Conservation (phyloP, 2,888 invertebrate genomes). For the Silvanus unidentatus region DNA sequence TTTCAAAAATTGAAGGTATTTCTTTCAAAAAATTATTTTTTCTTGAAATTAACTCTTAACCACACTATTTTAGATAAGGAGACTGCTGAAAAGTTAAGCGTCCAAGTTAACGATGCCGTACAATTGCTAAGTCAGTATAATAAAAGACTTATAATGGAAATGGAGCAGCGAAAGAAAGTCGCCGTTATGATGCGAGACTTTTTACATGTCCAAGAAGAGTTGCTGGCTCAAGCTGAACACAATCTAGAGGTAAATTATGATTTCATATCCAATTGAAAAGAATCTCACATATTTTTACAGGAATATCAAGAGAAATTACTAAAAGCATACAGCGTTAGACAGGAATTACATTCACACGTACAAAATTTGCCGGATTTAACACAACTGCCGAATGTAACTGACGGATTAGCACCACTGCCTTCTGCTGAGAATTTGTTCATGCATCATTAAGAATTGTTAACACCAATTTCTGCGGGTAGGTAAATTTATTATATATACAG, state of each 20-base stretch:
- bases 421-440: conserved; percentile 94
- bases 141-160: conserved; percentile 73
- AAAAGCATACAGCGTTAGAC: conserved; percentile 78
- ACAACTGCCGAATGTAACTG: conserved; percentile 85
- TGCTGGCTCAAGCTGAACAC: conserved; percentile 79
- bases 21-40: too few relatives aligned
- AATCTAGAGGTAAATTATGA: conserved; percentile 66
- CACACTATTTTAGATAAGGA: conserved; percentile 66
- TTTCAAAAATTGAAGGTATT: conserved; percentile 78
- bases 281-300: too few relatives aligned
- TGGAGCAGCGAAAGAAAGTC: conserved; percentile 83
- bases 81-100: conserved; percentile 69
- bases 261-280: not conserved
- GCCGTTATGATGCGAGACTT: conserved; percentile 84
- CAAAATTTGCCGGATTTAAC: conserved; percentile 91
- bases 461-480: not conserved
- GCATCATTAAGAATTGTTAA: conserved; percentile 22
- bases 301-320: conserved; percentile 87
- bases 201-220: conserved; percentile 77
- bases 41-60: too few relatives aligned
- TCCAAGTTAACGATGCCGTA: conserved; percentile 84
- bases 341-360: conserved; percentile 88
- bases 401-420: conserved; percentile 86
- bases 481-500: not conserved
- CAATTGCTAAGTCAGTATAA: conserved; percentile 85